These are phyloP conservation scores for Unio delphinus DNA, from an alignment of 2,888 invertebrate species.

Conservation along the genomic window DNA sequence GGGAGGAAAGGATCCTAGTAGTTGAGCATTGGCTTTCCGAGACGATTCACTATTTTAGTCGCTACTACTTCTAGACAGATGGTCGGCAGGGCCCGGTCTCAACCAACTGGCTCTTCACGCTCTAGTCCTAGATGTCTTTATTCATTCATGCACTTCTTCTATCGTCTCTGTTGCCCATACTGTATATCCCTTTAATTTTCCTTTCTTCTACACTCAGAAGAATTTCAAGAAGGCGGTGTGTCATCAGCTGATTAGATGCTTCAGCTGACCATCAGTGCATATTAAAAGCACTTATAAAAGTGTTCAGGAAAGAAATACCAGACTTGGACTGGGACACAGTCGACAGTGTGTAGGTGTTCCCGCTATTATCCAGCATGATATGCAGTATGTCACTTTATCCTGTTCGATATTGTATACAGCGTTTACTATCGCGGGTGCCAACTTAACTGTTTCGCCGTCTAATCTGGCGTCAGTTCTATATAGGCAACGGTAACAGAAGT, in stretches of 20 bases:
- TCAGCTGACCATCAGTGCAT: conserved; percentile 25
- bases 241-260: neutral
- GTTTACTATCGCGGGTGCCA: conserved; percentile 31
- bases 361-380: conserved; percentile 23
- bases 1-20: too few relatives aligned
- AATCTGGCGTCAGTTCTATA: conserved; percentile 25
- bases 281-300: conserved; percentile 18
- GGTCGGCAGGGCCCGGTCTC: too few relatives aligned
- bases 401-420: conserved; percentile 28
- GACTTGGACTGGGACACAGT: conserved; percentile 12
- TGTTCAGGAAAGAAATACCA: conserved; percentile 5
- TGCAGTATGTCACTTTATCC: conserved; percentile 7
- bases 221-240: too few relatives aligned
- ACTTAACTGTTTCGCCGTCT: conserved; percentile 4
- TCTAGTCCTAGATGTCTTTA: too few relatives aligned
- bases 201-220: too few relatives aligned
- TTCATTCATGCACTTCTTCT: too few relatives aligned
- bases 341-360: conserved; percentile 27
- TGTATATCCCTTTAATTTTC: too few relatives aligned
- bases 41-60: too few relatives aligned
- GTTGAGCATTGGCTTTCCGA: too few relatives aligned
- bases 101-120: too few relatives aligned
- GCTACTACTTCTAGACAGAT: too few relatives aligned
- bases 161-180: too few relatives aligned
- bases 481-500: conserved; percentile 9